Evolutionary conservation across 2,888 invertebrate genomes (phyloP).

Genomic region (Eupithecia subumbrata): DNA sequence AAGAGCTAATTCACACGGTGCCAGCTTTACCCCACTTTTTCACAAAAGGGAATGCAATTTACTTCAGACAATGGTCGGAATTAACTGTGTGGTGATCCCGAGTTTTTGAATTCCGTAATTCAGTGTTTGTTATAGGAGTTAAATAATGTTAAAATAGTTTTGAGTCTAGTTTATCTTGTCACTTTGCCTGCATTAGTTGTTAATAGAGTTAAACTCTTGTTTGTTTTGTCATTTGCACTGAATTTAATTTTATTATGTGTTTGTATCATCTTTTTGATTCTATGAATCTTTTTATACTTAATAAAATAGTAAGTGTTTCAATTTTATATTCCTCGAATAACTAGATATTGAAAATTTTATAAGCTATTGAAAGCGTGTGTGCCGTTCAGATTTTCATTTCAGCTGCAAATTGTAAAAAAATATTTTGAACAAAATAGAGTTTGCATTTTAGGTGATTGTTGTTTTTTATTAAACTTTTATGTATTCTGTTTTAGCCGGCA

Average conservation of each 20-base stretch:
- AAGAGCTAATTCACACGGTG: constrained; percentile 45
- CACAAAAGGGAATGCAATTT: constrained; percentile 56
- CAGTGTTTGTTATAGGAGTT: constrained; percentile 30
- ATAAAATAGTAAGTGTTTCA: background rate
- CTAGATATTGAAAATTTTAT: background rate
- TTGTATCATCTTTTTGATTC: background rate
- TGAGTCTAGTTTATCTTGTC: constrained; percentile 7
- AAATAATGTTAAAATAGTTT: constrained; percentile 24
- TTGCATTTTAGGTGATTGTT: background rate
- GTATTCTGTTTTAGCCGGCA: background rate
- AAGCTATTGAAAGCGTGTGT: background rate
- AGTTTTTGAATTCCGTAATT: constrained; percentile 46
- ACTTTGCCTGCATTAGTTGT: background rate
- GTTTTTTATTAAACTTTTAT: background rate
- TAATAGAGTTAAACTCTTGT: background rate
- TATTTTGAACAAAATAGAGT: background rate
- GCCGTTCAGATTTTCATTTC: background rate
- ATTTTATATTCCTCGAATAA: background rate
- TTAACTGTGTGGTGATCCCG: constrained; percentile 54
- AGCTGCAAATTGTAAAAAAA: background rate
- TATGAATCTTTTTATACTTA: background rate
- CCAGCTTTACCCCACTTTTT: constrained; percentile 48
- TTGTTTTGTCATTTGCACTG: background rate
- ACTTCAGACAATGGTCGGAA: constrained; percentile 58
- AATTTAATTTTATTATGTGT: background rate